Evolutionary conservation across 2,113 vertebrate species (phyloP), one percentile per base, ranked within the genome.

Genomic region (Mystacornis crossleyi): DNA sequence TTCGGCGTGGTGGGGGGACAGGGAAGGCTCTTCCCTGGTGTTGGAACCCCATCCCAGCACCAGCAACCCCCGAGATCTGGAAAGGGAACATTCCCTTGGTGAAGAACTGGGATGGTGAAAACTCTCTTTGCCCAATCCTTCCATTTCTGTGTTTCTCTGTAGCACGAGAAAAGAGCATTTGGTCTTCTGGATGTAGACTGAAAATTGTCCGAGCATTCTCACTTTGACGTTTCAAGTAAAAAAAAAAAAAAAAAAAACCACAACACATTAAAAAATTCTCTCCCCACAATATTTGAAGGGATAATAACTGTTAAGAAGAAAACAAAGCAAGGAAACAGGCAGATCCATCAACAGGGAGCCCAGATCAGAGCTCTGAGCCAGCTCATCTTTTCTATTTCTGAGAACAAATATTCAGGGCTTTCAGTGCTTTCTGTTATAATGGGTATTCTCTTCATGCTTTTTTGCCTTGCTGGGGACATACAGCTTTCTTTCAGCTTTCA

Each of bases 1-100:
- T 12, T 28, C 0, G 0, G 26, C 33, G 36, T 28, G 54, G 19
- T 11, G 14, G 3, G 12, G 64, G 17, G 8, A 0, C 1, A 82
- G 36, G n/a, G 10, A 34, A 58, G 5, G 42, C 3, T 69, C 40
- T 38, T 86, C 36, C 5, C 31, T 61, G 47, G 5, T 45, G 29
- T 26, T 55, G 87, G 17, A 54, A 8, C 18, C 53, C 3, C 33
- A 47, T 36, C 18, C 34, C 58, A 69, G 29, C 15, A 34, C 31
- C 3, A 4, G 17, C 64, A 51, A 18, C 5, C 14, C 31, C 9
- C 18, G 62, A 43, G 26, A 71, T 20, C 12, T 78, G 38, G 33
- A 10, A 66, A 24, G 19, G 23, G 7, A 74, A 9, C 3, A 45
- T 4, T 1, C 1, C 20, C 57, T 25, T 34, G 23, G 15, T n/a